phyloP scores from a whole-genome alignment of 1,140 invertebrate genomes.

The Ctenoplectra terminalis region DNA sequence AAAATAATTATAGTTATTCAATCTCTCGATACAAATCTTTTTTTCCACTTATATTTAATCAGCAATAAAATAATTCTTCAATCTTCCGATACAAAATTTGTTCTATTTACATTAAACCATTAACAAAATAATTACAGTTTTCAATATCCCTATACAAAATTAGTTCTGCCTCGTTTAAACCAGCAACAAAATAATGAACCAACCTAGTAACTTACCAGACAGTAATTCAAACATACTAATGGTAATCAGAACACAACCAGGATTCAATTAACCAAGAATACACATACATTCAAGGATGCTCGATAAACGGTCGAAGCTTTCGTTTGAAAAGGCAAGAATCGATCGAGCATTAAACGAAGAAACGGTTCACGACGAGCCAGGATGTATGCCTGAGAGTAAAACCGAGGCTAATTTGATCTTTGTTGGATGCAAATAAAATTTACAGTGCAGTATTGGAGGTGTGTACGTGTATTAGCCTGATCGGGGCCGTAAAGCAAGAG shows the following conservation, averaged over 20 bases:
- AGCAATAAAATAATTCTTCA: too few relatives aligned
- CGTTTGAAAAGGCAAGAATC: conserved; percentile 12
- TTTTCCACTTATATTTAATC: too few relatives aligned
- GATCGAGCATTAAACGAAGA: conserved; percentile 4
- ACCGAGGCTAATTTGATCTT: conserved; percentile 62
- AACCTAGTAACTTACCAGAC: too few relatives aligned
- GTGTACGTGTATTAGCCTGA: conserved; percentile 27
- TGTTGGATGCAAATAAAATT: conserved; percentile 51
- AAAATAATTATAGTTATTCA: too few relatives aligned
- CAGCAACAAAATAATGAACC: too few relatives aligned
- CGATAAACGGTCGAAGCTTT: background rate
- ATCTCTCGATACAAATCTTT: too few relatives aligned
- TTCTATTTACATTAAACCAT: too few relatives aligned
- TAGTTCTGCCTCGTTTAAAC: too few relatives aligned
- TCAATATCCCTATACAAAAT: too few relatives aligned
- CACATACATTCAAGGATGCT: background rate
- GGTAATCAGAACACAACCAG: background rate
- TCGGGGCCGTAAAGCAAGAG: conserved; percentile 50
- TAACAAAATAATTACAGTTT: too few relatives aligned
- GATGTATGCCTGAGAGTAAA: conserved; percentile 7
- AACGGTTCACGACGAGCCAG: background rate
- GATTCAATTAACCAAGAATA: background rate
- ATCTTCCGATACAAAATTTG: too few relatives aligned
- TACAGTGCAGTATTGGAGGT: conserved; percentile 9
- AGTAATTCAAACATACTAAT: background rate